Evolutionary conservation across 2,797 vertebrate genomes (phyloP).

Genomic region (Novumbra hubbsi): DNA sequence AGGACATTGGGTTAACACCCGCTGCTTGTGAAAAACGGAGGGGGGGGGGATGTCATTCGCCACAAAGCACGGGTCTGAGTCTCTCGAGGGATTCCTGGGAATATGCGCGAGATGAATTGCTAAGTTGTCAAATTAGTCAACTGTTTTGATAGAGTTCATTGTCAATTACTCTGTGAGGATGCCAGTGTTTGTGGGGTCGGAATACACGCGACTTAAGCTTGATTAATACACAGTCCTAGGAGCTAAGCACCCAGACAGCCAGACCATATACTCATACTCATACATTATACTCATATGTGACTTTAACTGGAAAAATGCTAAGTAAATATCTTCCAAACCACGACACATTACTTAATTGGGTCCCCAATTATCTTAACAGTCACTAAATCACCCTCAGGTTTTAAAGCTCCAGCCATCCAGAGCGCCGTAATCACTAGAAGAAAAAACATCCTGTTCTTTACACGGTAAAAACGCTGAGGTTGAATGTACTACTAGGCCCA

Average conservation of each 20-base stretch:
- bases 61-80: not conserved
- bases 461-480: not conserved
- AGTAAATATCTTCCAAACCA: constrained; percentile 8
- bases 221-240: constrained; percentile 15
- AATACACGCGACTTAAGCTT: not conserved
- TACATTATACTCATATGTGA: not conserved
- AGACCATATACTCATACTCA: not conserved
- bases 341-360: constrained; percentile 27
- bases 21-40: constrained; percentile 2
- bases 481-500: not conserved
- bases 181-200: not conserved
- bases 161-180: not conserved
- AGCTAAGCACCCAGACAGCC: constrained; percentile 13
- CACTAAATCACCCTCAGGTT: constrained; percentile 40
- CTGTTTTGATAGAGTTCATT: not conserved
- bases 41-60: not conserved
- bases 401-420: not conserved
- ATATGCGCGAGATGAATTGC: not conserved
- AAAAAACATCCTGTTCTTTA: not conserved
- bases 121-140: too few relatives aligned
- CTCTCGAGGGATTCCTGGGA: not conserved
- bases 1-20: not conserved
- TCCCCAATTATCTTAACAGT: constrained; percentile 41
- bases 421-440: not conserved
- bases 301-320: constrained; percentile 14